Evolutionary conservation across 2,113 vertebrate genomes (phyloP).

Genomic region (Spea bombifrons): DNA sequence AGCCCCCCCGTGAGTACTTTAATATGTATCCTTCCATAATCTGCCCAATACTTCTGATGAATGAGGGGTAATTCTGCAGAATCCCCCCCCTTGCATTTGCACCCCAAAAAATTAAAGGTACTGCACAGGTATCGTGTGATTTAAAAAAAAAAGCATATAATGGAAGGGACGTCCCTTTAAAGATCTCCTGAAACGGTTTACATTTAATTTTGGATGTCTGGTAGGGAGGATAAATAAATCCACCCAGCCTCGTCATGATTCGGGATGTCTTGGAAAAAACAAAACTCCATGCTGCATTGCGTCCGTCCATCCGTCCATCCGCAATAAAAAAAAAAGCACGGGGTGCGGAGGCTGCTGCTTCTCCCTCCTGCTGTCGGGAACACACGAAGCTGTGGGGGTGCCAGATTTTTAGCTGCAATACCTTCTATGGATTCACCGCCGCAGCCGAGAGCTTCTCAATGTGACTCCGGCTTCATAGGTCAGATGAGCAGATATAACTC

Average conservation of each 20-base stretch:
- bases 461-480: neutral
- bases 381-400: neutral
- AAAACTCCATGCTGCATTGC: neutral
- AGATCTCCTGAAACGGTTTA: no score
- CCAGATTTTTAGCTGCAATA: neutral
- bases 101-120: no score
- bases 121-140: no score
- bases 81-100: no score
- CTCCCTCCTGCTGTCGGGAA: neutral
- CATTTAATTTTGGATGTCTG: neutral
- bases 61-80: no score
- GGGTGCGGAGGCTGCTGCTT: neutral
- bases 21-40: no score
- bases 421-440: conserved; percentile 12
- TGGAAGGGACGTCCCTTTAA: neutral
- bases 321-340: neutral
- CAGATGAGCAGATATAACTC: neutral
- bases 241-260: neutral
- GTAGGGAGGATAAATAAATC: neutral
- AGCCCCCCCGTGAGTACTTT: no score
- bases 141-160: neutral
- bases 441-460: rapidly evolving
- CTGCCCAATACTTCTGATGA: no score
- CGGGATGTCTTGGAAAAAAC: neutral
- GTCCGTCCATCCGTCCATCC: conserved; percentile 16